These are phyloP conservation scores for Aleadryas rufinucha DNA, from an alignment of 2,113 vertebrate species.

Conservation along the genomic window DNA sequence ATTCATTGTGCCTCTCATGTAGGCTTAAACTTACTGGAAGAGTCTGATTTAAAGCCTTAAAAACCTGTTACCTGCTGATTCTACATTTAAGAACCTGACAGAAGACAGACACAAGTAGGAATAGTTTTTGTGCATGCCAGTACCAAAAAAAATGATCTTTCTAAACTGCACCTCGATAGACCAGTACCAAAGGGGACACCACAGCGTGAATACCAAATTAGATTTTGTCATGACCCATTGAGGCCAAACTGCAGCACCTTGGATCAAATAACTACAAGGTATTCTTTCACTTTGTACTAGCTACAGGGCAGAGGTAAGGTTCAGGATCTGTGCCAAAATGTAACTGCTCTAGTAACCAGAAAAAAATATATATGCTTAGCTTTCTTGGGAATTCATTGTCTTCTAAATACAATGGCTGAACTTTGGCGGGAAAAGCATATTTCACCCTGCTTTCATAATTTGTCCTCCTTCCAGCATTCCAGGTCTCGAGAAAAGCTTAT, in stretches of 20 bases:
- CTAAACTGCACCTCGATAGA: neutral
- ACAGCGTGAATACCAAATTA: fast-evolving
- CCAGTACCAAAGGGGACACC: neutral
- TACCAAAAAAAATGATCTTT: neutral
- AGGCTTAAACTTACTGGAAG: neutral
- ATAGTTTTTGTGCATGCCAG: neutral
- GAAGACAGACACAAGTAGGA: neutral
- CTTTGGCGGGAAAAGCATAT: neutral
- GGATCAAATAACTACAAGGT: neutral
- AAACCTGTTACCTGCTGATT: neutral
- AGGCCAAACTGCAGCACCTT: neutral
- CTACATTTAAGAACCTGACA: neutral
- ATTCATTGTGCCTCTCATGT: neutral
- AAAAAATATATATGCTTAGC: neutral
- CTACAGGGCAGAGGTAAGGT: neutral
- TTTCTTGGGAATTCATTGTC: neutral
- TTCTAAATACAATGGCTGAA: neutral
- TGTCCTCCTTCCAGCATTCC: neutral
- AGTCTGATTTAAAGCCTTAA: neutral
- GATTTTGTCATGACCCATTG: neutral
- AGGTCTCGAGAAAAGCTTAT: neutral
- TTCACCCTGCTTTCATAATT: neutral
- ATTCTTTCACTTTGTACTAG: neutral
- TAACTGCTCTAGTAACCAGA: neutral
- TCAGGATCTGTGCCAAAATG: neutral